Conservation (phyloP, 2,888 invertebrate species). For the Cremastobaeus sp. region DNA sequence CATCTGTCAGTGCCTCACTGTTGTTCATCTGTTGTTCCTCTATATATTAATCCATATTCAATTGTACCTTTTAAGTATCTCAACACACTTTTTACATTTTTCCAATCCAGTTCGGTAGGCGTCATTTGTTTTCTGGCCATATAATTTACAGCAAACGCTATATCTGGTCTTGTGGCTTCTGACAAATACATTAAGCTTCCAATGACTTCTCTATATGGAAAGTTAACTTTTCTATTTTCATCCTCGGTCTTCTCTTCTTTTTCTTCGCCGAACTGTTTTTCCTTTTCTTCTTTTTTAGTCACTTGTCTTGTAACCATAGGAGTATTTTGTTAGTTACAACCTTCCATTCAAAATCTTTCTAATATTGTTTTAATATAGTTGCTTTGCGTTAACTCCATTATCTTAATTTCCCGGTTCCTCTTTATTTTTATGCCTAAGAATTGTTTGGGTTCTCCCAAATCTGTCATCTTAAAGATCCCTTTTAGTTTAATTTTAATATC, state of each 20-base stretch:
- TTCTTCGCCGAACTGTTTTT: no score
- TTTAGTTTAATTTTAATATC: background rate
- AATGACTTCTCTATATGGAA: background rate
- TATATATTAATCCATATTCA: background rate
- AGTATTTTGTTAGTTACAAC: background rate
- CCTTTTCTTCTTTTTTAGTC: background rate
- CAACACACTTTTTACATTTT: no score
- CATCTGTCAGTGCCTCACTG: background rate
- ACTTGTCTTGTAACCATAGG: slow-evolving; percentile 1
- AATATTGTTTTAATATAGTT: background rate
- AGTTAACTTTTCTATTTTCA: background rate
- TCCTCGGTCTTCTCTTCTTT: background rate
- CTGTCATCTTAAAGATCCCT: background rate
- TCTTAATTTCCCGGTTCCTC: background rate
- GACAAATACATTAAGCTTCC: background rate
- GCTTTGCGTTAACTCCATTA: background rate
- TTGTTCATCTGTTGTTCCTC: background rate
- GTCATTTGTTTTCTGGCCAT: background rate
- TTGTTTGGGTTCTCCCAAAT: background rate
- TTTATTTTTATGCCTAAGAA: background rate
- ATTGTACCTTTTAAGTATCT: no score
- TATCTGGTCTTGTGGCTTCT: background rate
- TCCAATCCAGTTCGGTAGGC: background rate
- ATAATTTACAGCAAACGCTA: background rate
- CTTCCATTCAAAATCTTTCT: background rate